A percentile compares a stretch with the other conserved stretches of the same genome.
Evolutionary conservation across 2,113 vertebrate species (phyloP).

Genomic region (Helogale parvula): DNA sequence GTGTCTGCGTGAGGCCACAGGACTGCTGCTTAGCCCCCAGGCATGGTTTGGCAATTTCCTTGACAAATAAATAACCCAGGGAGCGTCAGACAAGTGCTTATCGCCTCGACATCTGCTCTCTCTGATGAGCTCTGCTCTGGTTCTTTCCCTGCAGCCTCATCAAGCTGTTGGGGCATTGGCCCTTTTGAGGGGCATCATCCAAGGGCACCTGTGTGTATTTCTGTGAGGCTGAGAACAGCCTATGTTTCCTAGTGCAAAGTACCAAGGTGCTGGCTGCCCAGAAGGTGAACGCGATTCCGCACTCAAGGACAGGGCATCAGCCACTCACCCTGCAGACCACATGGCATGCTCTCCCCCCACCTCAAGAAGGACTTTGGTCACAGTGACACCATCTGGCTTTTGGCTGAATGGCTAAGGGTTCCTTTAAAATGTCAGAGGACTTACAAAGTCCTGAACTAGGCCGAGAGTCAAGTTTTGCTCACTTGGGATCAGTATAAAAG

Average conservation of each 20-base stretch:
- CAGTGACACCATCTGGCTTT: rapidly evolving
- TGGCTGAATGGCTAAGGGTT: background rate
- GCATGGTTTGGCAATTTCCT: slow-evolving; percentile 23
- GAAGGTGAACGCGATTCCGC: background rate
- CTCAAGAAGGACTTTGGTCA: background rate
- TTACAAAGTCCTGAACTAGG: background rate
- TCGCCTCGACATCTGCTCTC: slow-evolving; percentile 58
- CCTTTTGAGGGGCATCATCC: background rate
- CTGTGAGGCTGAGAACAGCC: background rate
- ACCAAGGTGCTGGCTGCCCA: background rate
- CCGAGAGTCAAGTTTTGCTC: background rate
- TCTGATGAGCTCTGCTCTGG: slow-evolving; percentile 25
- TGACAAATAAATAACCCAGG: slow-evolving; percentile 53
- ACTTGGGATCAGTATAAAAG: background rate
- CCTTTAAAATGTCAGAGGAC: background rate
- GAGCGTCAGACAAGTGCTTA: background rate
- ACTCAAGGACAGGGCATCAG: background rate
- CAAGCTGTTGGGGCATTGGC: background rate
- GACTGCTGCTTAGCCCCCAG: background rate
- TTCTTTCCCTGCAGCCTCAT: slow-evolving; percentile 39
- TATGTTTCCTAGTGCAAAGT: background rate
- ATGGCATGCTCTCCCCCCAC: too few species aligned
- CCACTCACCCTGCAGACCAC: rapidly evolving
- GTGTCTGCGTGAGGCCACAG: background rate
- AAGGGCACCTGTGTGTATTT: background rate